Evolutionary conservation across 2,888 invertebrate genomes (phyloP).

Genomic region (Drosophila austrosaltans): DNA sequence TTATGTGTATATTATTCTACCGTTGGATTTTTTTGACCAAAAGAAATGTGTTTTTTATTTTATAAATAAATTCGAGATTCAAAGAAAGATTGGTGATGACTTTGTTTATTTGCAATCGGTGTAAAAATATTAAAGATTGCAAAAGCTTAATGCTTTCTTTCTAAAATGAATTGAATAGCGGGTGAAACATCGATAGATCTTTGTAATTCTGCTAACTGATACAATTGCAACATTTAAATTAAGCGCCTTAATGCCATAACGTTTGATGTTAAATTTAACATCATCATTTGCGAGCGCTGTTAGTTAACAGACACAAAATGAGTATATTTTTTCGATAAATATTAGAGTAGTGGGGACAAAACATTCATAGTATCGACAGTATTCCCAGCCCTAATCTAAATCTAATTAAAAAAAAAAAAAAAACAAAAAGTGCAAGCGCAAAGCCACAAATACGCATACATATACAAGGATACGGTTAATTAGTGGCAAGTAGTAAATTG

Average conservation of each 20-base stretch:
- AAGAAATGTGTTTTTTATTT: conserved; percentile 74
- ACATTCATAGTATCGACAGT: too few species aligned
- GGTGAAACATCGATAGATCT: too few species aligned
- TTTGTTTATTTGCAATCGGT: neutral
- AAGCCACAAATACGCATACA: conserved; percentile 27
- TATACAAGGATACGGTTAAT: conserved; percentile 48
- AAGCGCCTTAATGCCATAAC: neutral
- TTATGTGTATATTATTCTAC: conserved; percentile 61
- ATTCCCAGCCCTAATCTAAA: conserved; percentile 38
- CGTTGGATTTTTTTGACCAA: conserved; percentile 72
- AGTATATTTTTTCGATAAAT: too few species aligned
- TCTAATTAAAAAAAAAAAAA: conserved; percentile 68
- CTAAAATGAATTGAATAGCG: too few species aligned
- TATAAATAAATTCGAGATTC: conserved; percentile 74
- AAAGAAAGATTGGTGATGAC: conserved; percentile 2
- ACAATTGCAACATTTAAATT: neutral
- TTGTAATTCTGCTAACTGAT: too few species aligned
- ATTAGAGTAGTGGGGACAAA: too few species aligned
- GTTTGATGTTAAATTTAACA: neutral
- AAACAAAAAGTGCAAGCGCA: conserved; percentile 48
- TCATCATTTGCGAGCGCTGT: neutral
- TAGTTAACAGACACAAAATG: neutral
- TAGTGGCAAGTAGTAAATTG: conserved; percentile 51
- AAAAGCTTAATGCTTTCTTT: too few species aligned
- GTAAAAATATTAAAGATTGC: neutral